A percentile compares a stretch with the other conserved stretches of the same genome.
These are phyloP conservation scores for Cydia pomonella DNA, from an alignment of 1,140 invertebrate genomes.

Conservation along the genomic window DNA sequence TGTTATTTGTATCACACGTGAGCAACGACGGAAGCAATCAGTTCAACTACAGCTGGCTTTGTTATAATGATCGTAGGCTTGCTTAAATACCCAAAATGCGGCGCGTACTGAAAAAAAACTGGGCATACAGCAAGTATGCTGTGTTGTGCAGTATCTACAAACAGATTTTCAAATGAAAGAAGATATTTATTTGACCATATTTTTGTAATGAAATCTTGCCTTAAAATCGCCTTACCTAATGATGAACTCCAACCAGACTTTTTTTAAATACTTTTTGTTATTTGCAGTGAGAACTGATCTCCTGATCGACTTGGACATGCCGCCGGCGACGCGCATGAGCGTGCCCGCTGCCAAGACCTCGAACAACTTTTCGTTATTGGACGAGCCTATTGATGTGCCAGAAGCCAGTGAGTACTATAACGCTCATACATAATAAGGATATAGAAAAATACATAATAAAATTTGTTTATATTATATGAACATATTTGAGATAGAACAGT, in stretches of 20 bases:
- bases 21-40: constrained; percentile 83
- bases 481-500: too few relatives aligned
- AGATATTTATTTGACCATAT: too few relatives aligned
- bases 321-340: constrained; percentile 62
- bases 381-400: constrained; percentile 88
- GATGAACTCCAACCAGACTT: too few relatives aligned
- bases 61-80: constrained; percentile 83
- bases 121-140: too few relatives aligned
- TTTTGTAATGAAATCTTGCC: too few relatives aligned
- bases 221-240: too few relatives aligned
- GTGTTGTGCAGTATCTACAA: too few relatives aligned
- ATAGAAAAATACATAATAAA: too few relatives aligned
- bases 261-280: too few relatives aligned
- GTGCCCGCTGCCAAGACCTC: constrained; percentile 80
- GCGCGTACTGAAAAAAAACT: constrained; percentile 40
- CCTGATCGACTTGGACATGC: constrained; percentile 73
- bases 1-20: constrained; percentile 56
- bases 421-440: neutral
- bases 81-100: constrained; percentile 44
- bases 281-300: constrained; percentile 76
- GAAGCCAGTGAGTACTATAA: constrained; percentile 58
- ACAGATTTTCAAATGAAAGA: too few relatives aligned
- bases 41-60: constrained; percentile 90
- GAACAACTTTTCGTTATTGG: constrained; percentile 85
- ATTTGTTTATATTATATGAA: too few relatives aligned